Evolutionary conservation across 2,888 invertebrate species (phyloP), one percentile per base, ranked within the genome.

Genomic region (Archips crataeganus): DNA sequence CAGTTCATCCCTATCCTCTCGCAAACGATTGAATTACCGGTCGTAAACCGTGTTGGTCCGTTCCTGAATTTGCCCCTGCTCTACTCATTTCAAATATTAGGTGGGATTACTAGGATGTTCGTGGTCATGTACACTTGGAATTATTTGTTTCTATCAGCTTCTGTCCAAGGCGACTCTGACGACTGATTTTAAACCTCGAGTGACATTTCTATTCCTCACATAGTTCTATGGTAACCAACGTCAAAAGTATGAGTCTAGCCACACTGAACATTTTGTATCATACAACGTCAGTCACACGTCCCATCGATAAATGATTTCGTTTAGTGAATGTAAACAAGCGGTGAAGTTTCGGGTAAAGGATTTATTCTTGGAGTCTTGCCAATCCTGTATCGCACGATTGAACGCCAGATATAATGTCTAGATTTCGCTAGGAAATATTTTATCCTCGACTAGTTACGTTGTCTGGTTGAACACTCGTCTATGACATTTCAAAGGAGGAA

Each of bases 281-380:
- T 54, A 54, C 23, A 61, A 51, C 42, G 57, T 67, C 72, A 72
- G 54, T 72, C 67, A 72, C 36, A 62, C 23, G 62, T 72, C 36
- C 39, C 51, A 57, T 47, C 62, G 57, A 72, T 62, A 68, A 72
- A 71, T 71, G 71, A 71, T 71, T 66, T 42, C 60, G 49, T 66
- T 71, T 51, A 60, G 39, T 61, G 6, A 10, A 54, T 61, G 54
- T 67, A 67, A 72, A 72, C 71, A 72, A 45, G 45, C 45, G 39
- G n/a, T 45, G 51, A 62, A 32, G 47, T 63, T n/a, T 57, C 57
- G 57, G 32, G 15, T 61, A 47, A 72, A 61, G 45, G 71, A 67
- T 70, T 61, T 13, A 42, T 23, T 34, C n/a, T 67, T 72, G 71
- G 71, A 62, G 13, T 10, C 45, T 34, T 10, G 54, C 71, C 71